Evolutionary conservation across 2,797 vertebrate species (phyloP), one percentile per base, ranked within the genome.

Genomic region (Thaleichthys pacificus): DNA sequence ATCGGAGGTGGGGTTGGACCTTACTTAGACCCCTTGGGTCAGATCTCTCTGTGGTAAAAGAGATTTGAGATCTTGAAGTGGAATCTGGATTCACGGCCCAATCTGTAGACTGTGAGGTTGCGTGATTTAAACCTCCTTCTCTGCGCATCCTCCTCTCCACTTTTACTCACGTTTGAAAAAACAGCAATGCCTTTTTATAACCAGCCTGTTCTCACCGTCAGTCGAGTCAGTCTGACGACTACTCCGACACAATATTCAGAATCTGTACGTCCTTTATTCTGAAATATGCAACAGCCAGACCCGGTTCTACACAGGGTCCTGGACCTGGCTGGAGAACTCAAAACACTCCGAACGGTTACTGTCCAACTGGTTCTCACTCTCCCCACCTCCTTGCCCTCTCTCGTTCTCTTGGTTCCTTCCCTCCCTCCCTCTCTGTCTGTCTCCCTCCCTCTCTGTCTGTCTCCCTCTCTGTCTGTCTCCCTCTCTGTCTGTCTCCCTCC

Each of bases 221-320:
- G 57, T 70, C 61, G 7, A 49, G 62, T 56, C 68, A 62, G n/a
- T 26, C 56, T 32, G 62, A 22, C 49, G 49, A 51, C 49, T 51
- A 17, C 49, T 17, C 49, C 1, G 32, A 35, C 32, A 65, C 32
- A 19, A 73, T 60, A 61, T 17, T 61, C 30, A 57, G 68, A 69
- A 70, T 32, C 54, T 75, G 76, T 66, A 74, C 70, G 74, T 75
- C 57, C 73, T 78, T 82, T 76, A 73, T 77, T 66, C 74, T 73
- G 69, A 83, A 73, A 87, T 87, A 85, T 87, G 86, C 86, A 87
- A 84, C 80, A 73, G 57, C 66, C 14, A 21, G 74, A 69, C 72
- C 76, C 60, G 17, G 49, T 78, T 74, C 76, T 64, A 56, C 58
- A 49, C 30, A 51, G 26, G 72, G 56, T 57, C 60, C 47, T 51